These are phyloP conservation scores for Cromileptes altivelis DNA, from an alignment of 2,113 vertebrate species.

Conservation along the genomic window DNA sequence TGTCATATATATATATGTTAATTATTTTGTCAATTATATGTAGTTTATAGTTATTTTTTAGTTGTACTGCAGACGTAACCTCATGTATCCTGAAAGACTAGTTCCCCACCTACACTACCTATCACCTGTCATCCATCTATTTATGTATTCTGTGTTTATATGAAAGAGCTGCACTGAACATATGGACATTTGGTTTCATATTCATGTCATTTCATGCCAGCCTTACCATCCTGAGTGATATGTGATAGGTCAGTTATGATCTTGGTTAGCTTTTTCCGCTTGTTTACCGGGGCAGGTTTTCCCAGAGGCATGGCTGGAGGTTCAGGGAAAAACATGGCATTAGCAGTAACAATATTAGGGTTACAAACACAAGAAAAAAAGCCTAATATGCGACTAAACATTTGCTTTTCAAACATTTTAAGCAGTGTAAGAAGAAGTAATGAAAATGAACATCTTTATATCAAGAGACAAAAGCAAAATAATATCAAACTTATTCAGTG, in stretches of 20 bases:
- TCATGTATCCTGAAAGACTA: not conserved
- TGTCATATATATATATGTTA: not conserved
- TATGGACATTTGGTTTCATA: constrained; percentile 35
- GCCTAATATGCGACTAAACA: not conserved
- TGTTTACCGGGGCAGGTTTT: constrained; percentile 93
- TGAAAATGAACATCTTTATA: not conserved
- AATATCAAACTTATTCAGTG: not conserved
- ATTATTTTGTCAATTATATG: not conserved
- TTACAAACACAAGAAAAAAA: not conserved
- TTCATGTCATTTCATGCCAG: constrained; percentile 22
- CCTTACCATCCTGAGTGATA: constrained; percentile 91
- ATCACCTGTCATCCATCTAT: constrained; percentile 10
- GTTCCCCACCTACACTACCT: not conserved
- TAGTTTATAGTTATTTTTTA: not conserved
- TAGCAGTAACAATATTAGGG: not conserved
- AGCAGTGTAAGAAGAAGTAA: not conserved
- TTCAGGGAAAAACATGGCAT: constrained; percentile 26
- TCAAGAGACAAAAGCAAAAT: not conserved
- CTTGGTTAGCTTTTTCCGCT: constrained; percentile 94
- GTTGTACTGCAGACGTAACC: not conserved
- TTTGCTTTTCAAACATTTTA: not conserved
- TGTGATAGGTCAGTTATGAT: constrained; percentile 88
- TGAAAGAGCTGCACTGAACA: constrained; percentile 13
- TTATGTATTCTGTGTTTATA: constrained; percentile 22
- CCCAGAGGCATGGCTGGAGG: constrained; percentile 91